Base-by-base conservation (phyloP, 37 sponge, comb jelly and placozoan genomes). In the Bolinopsis microptera region DNA sequence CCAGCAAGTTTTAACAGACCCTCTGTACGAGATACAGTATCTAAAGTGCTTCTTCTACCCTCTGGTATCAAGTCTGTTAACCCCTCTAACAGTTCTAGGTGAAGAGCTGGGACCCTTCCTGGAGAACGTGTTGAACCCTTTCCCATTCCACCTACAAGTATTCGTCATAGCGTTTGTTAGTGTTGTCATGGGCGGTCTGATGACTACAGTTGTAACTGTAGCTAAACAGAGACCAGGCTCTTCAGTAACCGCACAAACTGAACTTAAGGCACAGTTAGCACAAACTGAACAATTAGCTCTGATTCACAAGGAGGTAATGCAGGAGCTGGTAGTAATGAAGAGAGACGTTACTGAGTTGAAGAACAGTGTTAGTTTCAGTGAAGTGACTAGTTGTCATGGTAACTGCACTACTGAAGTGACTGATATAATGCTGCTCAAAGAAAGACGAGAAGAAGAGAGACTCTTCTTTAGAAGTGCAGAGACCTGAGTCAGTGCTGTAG, bases 51-150 rank as follows among this genome's bases (percentile, higher is more conserved):
- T 86, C 2, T 13, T 86, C 39, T 40, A 86, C 48, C 90, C 90
- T 24, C 0, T 86, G 0, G 30, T 86, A 22, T 86, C 90, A 36
- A 0, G 37, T 21, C 26, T 41, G 0, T 23, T 30, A 41, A 34
- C 36, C 3, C 90, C 90, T 28, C 90, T 86, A 5, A 34, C 35
- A 39, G 90, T 86, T 24, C 39, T 86, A 26, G 90, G 90, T 25
- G 90, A 86, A 41, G 90, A 41, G n/a, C 61, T 86, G 24, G 90
- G 90, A 0, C 90, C 90, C 13, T 86, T 86, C 26, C 90, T 86
- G 1, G 90, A 86, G 26, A 86, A 86, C 16, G 30, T 39, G 24
- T 41, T 86, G 30, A 24, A 40, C 27, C 90, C 90, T 9, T 86
- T 86, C 30, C 61, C 90, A 0, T 86, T 86, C 26, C 90, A 39